Percentiles rank a stretch among this genome's conserved stretches.
Conservation (phyloP, 2,888 invertebrate genomes). For the Mimas tiliae region DNA sequence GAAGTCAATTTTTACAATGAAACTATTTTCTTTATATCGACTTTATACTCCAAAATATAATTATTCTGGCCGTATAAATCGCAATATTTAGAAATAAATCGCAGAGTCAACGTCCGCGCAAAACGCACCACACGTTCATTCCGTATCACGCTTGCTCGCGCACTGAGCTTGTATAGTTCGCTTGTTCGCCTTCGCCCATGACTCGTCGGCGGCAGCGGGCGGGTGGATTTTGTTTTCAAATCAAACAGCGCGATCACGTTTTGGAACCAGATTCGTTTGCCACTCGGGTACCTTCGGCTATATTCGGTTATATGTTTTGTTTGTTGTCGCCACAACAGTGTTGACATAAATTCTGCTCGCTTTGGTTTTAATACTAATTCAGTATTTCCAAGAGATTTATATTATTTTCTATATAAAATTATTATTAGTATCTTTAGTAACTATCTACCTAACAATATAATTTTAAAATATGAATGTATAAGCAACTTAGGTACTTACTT, state of each 20-base stretch:
- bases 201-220: constrained; percentile 47
- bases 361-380: not conserved
- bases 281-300: constrained; percentile 64
- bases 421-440: not conserved
- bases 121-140: constrained; percentile 85
- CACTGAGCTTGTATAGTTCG: constrained; percentile 70
- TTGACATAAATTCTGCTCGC: constrained; percentile 11
- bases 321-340: constrained; percentile 55
- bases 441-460: too few relatives aligned
- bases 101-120: constrained; percentile 83
- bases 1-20: constrained; percentile 67
- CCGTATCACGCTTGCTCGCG: constrained; percentile 85
- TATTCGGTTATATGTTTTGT: constrained; percentile 64
- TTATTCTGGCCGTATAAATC: constrained; percentile 79
- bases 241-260: constrained; percentile 79
- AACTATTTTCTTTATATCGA: constrained; percentile 72
- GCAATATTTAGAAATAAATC: constrained; percentile 76
- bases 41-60: constrained; percentile 78
- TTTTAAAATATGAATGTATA: too few relatives aligned
- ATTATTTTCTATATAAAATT: not conserved
- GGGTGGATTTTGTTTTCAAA: constrained; percentile 79
- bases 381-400: not conserved
- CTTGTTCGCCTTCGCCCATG: constrained; percentile 32
- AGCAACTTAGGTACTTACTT: too few relatives aligned
- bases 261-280: constrained; percentile 76